These are phyloP conservation scores for Sebastes trivittatus DNA, from an alignment of 2,797 vertebrate genomes.

Conservation along the genomic window DNA sequence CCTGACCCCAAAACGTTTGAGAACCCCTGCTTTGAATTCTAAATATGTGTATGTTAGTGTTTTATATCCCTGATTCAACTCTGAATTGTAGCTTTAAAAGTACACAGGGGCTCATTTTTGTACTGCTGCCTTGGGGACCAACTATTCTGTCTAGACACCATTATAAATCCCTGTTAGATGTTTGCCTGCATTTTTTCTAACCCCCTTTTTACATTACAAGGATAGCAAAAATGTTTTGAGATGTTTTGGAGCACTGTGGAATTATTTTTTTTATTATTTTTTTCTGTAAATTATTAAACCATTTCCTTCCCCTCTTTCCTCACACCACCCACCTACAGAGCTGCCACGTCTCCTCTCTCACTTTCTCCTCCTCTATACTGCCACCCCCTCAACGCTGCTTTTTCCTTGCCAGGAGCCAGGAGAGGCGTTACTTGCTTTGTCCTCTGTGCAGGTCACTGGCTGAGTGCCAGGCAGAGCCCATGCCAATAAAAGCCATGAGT, in stretches of 20 bases:
- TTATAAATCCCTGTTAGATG: slow-evolving; percentile 43
- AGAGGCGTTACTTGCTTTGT: slow-evolving; percentile 78
- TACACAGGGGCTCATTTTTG: background rate
- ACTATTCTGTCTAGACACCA: slow-evolving; percentile 43
- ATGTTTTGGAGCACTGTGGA: slow-evolving; percentile 17
- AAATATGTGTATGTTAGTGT: background rate
- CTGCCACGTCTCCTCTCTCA: slow-evolving; percentile 45
- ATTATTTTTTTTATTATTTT: background rate
- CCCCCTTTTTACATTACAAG: slow-evolving; percentile 10
- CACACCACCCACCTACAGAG: slow-evolving; percentile 56
- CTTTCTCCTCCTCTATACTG: slow-evolving; percentile 46
- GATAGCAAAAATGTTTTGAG: slow-evolving; percentile 15
- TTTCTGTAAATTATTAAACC: slow-evolving; percentile 53
- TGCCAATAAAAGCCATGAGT: slow-evolving; percentile 81
- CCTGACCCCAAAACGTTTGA: no score
- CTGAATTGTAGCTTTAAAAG: slow-evolving; percentile 12
- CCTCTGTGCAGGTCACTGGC: slow-evolving; percentile 80
- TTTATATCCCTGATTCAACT: background rate
- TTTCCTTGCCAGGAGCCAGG: slow-evolving; percentile 68
- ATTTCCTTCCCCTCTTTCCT: slow-evolving; percentile 48
- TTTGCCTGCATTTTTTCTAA: slow-evolving; percentile 27
- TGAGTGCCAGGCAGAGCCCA: slow-evolving; percentile 67
- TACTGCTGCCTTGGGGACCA: slow-evolving; percentile 9
- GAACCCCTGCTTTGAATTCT: background rate
- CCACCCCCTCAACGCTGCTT: slow-evolving; percentile 56